phyloP scores from a whole-genome alignment of 2,888 invertebrate genomes.

The Lordiphosa fenestrarum region DNA sequence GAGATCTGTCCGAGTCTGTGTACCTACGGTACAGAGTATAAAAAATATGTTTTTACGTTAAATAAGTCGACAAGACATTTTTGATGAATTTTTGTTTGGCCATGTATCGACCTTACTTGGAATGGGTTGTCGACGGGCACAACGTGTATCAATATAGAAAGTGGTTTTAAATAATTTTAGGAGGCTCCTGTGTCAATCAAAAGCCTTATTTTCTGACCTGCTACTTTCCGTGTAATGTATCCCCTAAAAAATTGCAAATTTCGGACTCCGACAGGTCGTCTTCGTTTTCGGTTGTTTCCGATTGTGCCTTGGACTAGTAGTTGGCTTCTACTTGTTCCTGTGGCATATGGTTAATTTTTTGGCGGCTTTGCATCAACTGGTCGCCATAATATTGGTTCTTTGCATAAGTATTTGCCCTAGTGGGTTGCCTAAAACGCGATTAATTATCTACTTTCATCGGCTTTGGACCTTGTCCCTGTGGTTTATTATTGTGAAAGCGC shows the following conservation, averaged over 20 bases:
- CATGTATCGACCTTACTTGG: conserved; percentile 1
- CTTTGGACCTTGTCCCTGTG: background rate
- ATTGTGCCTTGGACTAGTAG: conserved; percentile 1
- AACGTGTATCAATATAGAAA: background rate
- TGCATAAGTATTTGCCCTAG: conserved; percentile 1
- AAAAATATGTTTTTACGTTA: conserved; percentile 9
- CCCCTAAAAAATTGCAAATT: conserved; percentile 17
- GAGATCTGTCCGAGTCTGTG: too few species aligned
- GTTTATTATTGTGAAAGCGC: background rate
- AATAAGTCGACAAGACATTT: conserved; percentile 4
- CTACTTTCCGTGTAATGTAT: conserved; percentile 10
- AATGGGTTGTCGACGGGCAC: conserved; percentile 1
- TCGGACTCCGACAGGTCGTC: conserved; percentile 7
- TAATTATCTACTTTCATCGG: conserved; percentile 1
- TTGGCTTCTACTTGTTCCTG: background rate
- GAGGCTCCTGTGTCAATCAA: conserved; percentile 11
- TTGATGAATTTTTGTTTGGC: conserved; percentile 1
- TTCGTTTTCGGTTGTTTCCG: background rate
- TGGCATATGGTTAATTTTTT: conserved; percentile 5
- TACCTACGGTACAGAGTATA: too few species aligned
- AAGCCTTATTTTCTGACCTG: conserved; percentile 5
- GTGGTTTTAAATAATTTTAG: conserved; percentile 8
- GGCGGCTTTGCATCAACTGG: background rate
- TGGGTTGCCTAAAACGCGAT: conserved; percentile 9
- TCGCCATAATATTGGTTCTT: background rate